Evolutionary conservation across 1,140 invertebrate genomes (phyloP).

Genomic region (Drosophila seguyi): DNA sequence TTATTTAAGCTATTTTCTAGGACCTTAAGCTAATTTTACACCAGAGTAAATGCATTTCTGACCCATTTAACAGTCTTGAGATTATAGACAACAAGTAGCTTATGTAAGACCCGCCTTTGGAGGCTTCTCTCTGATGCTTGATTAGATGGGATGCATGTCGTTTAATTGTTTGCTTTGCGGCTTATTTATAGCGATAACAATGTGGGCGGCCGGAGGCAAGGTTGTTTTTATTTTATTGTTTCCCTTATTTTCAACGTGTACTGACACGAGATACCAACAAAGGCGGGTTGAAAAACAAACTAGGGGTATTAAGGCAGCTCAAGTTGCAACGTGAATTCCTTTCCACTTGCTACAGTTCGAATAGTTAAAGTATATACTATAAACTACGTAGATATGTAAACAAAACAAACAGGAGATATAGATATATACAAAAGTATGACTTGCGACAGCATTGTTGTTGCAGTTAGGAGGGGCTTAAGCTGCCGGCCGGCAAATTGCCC

Average conservation of each 20-base stretch:
- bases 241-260: slow-evolving; percentile 32
- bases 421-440: neutral
- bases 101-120: slow-evolving; percentile 22
- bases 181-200: slow-evolving; percentile 50
- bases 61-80: neutral
- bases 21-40: neutral
- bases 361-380: slow-evolving; percentile 18
- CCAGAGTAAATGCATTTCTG: neutral
- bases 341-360: neutral
- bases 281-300: slow-evolving; percentile 22
- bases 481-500: slow-evolving; percentile 41
- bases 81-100: neutral
- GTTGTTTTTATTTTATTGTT: slow-evolving; percentile 22
- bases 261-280: slow-evolving; percentile 33
- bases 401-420: slow-evolving; percentile 4
- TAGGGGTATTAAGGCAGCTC: slow-evolving; percentile 19
- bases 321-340: slow-evolving; percentile 34
- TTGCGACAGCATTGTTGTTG: slow-evolving; percentile 24
- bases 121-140: slow-evolving; percentile 26
- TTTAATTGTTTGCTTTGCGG: slow-evolving; percentile 42
- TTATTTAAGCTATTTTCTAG: too few relatives aligned
- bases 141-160: slow-evolving; percentile 45
- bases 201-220: slow-evolving; percentile 17
- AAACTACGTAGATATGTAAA: slow-evolving; percentile 1
- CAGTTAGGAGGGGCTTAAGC: slow-evolving; percentile 18